phyloP scores from a whole-genome alignment of 2,113 vertebrate genomes.

The Heptranchias perlo region DNA sequence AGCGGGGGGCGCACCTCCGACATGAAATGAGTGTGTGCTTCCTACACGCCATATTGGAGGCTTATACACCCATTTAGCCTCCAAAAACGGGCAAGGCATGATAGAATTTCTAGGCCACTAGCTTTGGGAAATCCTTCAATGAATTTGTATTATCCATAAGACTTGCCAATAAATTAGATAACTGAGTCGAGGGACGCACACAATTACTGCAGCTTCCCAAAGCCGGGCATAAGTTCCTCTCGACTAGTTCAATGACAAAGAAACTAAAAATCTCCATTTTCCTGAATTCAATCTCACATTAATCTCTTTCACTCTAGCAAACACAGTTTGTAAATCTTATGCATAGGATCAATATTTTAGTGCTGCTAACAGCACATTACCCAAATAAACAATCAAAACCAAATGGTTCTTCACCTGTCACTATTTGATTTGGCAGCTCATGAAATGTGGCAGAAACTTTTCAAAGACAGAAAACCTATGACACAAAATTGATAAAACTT shows the following conservation, averaged over 20 bases:
- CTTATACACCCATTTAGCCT: no score
- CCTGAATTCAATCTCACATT: background rate
- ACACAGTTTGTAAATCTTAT: background rate
- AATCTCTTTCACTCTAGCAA: background rate
- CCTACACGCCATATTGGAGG: no score
- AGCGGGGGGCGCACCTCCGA: no score
- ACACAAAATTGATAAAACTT: background rate
- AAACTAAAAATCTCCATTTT: background rate
- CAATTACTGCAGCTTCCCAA: background rate
- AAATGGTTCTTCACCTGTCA: background rate
- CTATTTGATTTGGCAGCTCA: background rate
- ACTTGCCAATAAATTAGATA: background rate
- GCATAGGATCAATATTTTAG: background rate
- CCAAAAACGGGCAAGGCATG: background rate
- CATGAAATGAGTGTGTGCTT: no score
- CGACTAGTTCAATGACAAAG: background rate
- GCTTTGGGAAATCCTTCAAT: no score
- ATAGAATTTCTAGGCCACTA: background rate
- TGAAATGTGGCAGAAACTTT: background rate
- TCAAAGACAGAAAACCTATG: background rate
- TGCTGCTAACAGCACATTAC: background rate
- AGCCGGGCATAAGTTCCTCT: background rate
- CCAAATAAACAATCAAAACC: background rate
- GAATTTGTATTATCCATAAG: no score
- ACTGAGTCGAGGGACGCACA: background rate